phyloP scores from a whole-genome alignment of 2,113 vertebrate genomes.

The Haliaeetus leucogaster region DNA sequence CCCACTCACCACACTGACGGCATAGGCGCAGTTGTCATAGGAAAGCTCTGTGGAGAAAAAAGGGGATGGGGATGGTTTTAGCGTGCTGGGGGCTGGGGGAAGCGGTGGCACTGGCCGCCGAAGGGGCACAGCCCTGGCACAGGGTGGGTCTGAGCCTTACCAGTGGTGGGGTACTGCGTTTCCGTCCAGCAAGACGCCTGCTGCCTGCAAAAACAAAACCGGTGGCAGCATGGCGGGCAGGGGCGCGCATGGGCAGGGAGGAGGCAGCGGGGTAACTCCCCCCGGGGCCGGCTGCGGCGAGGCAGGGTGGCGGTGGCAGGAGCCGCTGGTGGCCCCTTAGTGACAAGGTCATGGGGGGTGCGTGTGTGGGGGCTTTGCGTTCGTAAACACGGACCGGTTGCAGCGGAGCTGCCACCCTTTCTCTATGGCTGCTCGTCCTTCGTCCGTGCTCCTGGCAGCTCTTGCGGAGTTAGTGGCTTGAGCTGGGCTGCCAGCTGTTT shows the following conservation, averaged over 20 bases:
- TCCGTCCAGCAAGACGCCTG: neutral
- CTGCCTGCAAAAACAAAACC: neutral
- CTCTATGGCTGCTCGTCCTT: neutral
- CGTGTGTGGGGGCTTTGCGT: neutral
- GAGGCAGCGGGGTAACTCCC: neutral
- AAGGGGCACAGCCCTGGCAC: neutral
- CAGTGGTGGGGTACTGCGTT: neutral
- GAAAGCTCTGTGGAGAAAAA: neutral
- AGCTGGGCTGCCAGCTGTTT: neutral
- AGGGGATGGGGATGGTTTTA: neutral
- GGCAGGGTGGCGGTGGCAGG: no score
- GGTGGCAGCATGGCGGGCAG: neutral
- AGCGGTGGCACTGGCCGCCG: rapidly evolving
- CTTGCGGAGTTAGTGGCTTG: neutral
- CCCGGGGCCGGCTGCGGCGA: no score
- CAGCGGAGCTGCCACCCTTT: neutral
- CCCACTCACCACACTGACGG: neutral
- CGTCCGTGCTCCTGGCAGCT: neutral
- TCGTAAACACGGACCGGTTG: neutral
- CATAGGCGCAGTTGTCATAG: neutral
- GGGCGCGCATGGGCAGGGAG: neutral
- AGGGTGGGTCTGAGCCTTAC: neutral
- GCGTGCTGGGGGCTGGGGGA: neutral
- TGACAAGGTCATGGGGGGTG: no score
- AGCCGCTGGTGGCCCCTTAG: no score